A percentile compares a stretch with the other conserved stretches of the same genome.
Evolutionary conservation across 1,140 invertebrate genomes (phyloP).

Genomic region (Drosophila saltans): DNA sequence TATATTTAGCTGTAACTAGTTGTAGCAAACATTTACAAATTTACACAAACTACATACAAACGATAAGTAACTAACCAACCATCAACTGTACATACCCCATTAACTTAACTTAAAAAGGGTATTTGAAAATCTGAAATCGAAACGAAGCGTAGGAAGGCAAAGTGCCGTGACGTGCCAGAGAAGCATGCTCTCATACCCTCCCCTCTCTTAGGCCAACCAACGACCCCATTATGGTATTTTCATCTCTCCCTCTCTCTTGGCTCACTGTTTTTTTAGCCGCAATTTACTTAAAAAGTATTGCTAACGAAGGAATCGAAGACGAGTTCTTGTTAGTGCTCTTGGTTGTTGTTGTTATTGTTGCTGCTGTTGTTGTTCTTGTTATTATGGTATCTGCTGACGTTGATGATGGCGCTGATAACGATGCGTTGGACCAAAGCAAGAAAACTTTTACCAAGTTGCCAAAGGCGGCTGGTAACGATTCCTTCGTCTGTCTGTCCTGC

Average conservation of each 20-base stretch:
- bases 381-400: constrained; percentile 57
- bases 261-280: constrained; percentile 18
- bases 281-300: constrained; percentile 80
- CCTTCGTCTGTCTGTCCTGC: constrained; percentile 32
- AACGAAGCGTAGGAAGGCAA: constrained; percentile 50
- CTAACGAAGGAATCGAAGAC: constrained; percentile 76
- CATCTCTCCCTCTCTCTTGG: neutral
- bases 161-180: constrained; percentile 51
- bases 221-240: constrained; percentile 1
- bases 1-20: too few species aligned
- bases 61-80: too few species aligned
- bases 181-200: constrained; percentile 14
- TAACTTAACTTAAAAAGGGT: neutral
- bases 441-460: constrained; percentile 63
- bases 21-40: too few species aligned
- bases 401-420: constrained; percentile 77
- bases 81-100: neutral
- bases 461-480: constrained; percentile 36
- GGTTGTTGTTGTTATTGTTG: constrained; percentile 31
- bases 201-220: neutral
- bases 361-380: constrained; percentile 43
- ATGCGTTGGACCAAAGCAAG: constrained; percentile 42
- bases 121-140: constrained; percentile 51
- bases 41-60: too few species aligned
- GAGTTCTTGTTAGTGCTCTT: constrained; percentile 42